A percentile compares a stretch with the other conserved stretches of the same genome.
Conservation (phyloP, 2,888 invertebrate genomes). For the Calameuta idolon region DNA sequence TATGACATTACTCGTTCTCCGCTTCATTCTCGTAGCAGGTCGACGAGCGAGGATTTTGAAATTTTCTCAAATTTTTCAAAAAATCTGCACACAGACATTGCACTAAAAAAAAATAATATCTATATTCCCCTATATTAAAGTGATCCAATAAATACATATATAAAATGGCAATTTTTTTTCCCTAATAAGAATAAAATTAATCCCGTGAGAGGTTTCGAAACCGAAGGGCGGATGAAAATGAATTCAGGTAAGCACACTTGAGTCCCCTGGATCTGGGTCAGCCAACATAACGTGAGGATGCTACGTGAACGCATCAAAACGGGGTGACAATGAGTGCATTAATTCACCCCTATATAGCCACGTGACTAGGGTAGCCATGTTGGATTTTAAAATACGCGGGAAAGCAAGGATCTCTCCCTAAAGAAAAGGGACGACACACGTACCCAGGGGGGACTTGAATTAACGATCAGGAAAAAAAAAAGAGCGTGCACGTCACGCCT, state of each 20-base stretch:
- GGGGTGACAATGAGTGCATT: constrained; percentile 46
- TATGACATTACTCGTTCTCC: constrained; percentile 28
- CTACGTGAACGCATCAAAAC: constrained; percentile 3
- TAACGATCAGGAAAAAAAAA: constrained; percentile 55
- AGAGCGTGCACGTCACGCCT: constrained; percentile 62
- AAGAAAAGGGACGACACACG: constrained; percentile 22
- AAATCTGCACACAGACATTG: background rate
- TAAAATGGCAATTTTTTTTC: background rate
- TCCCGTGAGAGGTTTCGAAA: background rate
- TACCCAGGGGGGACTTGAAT: constrained; percentile 45
- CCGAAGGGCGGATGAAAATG: background rate
- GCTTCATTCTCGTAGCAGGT: constrained; percentile 21
- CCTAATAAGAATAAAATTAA: background rate
- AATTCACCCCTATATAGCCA: constrained; percentile 60
- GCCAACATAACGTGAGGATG: background rate
- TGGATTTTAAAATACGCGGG: constrained; percentile 61
- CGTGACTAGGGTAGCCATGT: constrained; percentile 57
- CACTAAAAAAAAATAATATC: background rate
- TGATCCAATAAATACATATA: background rate
- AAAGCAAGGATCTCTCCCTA: constrained; percentile 38
- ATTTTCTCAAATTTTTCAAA: background rate
- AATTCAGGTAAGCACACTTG: background rate
- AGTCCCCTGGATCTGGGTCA: background rate
- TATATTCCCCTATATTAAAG: background rate
- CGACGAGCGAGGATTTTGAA: background rate